Evolutionary conservation across 2,888 invertebrate genomes (phyloP).

Genomic region (Elmis aenea): DNA sequence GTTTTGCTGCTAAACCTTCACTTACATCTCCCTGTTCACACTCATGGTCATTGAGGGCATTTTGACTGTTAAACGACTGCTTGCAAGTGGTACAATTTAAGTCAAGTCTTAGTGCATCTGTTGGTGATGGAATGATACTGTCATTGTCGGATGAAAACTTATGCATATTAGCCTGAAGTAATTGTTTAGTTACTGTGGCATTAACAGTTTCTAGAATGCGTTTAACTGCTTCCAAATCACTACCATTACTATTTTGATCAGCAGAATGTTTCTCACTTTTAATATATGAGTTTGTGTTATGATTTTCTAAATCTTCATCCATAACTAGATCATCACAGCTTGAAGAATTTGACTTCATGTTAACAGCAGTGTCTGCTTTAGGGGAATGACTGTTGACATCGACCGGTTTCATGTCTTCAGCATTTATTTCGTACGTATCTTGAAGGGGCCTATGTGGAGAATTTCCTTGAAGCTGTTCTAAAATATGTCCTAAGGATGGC

Average conservation of each 20-base stretch:
- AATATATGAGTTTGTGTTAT: slow-evolving; percentile 40
- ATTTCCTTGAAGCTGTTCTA: slow-evolving; percentile 58
- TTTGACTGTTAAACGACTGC: slow-evolving; percentile 54
- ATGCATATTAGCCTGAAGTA: slow-evolving; percentile 64
- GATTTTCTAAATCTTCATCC: slow-evolving; percentile 61
- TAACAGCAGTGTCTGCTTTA: slow-evolving; percentile 40
- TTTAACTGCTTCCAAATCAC: slow-evolving; percentile 61
- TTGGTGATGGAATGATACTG: too few relatives aligned
- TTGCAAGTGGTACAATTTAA: slow-evolving; percentile 57
- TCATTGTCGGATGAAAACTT: slow-evolving; percentile 58
- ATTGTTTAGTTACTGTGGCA: slow-evolving; percentile 68
- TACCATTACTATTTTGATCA: slow-evolving; percentile 42
- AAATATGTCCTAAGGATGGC: slow-evolving; percentile 58
- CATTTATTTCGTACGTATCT: slow-evolving; percentile 36
- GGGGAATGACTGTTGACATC: slow-evolving; percentile 28
- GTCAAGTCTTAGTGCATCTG: too few relatives aligned
- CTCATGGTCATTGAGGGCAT: slow-evolving; percentile 67
- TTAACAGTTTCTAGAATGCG: slow-evolving; percentile 71
- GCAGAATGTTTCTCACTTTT: slow-evolving; percentile 38
- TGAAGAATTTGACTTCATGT: slow-evolving; percentile 39
- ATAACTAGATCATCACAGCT: slow-evolving; percentile 57
- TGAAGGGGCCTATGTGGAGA: slow-evolving; percentile 49
- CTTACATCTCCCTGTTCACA: slow-evolving; percentile 60
- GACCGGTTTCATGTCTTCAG: slow-evolving; percentile 57
- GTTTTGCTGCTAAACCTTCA: slow-evolving; percentile 73